A percentile compares a stretch with the other conserved stretches of the same genome.
These are phyloP conservation scores for Dysmachus trigonus DNA, from an alignment of 2,888 invertebrate genomes.

Conservation along the genomic window DNA sequence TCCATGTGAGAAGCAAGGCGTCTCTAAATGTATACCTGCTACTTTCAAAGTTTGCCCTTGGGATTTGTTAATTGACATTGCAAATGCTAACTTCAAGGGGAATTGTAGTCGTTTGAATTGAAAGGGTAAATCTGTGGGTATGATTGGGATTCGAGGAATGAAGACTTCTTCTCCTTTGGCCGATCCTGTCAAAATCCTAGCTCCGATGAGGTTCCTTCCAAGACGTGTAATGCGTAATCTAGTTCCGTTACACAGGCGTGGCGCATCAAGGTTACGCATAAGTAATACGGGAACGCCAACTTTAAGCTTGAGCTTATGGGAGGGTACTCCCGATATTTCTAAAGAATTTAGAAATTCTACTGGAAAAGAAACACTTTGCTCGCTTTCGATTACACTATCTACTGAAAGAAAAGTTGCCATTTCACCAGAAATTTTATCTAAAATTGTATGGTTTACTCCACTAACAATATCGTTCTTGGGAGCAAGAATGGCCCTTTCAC, in stretches of 20 bases:
- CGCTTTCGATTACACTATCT: neutral
- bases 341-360: neutral
- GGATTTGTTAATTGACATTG: neutral
- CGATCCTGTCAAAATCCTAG: slow-evolving; percentile 14
- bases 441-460: neutral
- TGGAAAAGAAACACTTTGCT: neutral
- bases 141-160: too few relatives aligned
- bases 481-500: slow-evolving; percentile 13
- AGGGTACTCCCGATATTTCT: neutral
- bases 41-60: neutral
- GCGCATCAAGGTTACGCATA: neutral
- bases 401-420: neutral
- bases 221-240: slow-evolving; percentile 39
- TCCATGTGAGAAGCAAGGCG: too few relatives aligned
- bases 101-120: too few relatives aligned
- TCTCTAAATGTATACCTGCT: too few relatives aligned
- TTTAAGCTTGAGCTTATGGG: neutral
- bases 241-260: slow-evolving; percentile 52
- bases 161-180: too few relatives aligned
- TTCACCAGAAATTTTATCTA: neutral
- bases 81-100: neutral
- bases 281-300: neutral
- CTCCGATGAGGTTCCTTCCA: slow-evolving; percentile 12
- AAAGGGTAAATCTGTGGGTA: too few relatives aligned
- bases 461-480: neutral